Evolutionary conservation across 2,888 invertebrate species (phyloP).

Genomic region (Drosophila picticornis): DNA sequence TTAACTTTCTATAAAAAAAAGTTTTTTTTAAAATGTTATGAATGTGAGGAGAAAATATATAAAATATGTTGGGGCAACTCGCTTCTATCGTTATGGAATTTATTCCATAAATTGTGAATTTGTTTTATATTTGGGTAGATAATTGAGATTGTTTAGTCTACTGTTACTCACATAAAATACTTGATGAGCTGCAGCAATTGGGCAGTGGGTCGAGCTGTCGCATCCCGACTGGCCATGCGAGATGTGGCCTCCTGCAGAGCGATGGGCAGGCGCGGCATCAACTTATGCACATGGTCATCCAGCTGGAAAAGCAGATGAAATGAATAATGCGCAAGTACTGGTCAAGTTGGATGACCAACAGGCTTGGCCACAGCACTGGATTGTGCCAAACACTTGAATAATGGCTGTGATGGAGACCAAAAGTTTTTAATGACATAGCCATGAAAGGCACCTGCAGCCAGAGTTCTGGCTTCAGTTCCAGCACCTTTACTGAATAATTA

Average conservation of each 20-base stretch:
- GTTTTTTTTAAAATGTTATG: not conserved
- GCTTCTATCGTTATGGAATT: too few relatives aligned
- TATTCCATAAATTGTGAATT: not conserved
- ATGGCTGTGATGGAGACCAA: conserved; percentile 19
- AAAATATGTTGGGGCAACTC: not conserved
- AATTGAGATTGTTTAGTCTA: conserved; percentile 1
- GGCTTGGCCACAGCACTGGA: conserved; percentile 56
- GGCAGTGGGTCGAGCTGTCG: conserved; percentile 94
- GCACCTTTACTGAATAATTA: conserved; percentile 82
- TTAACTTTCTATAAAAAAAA: not conserved
- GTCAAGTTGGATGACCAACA: conserved; percentile 13
- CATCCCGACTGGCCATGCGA: conserved; percentile 93
- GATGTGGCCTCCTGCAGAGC: conserved; percentile 95
- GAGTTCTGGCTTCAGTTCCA: conserved; percentile 21
- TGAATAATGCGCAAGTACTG: conserved; percentile 3
- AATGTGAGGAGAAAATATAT: not conserved
- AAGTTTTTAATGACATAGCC: conserved; percentile 65
- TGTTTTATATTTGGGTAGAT: not conserved
- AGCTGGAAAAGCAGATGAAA: conserved; percentile 86
- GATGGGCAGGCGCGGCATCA: conserved; percentile 92
- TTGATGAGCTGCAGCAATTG: conserved; percentile 95
- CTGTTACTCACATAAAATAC: conserved; percentile 92
- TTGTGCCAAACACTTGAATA: conserved; percentile 51
- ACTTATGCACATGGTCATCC: conserved; percentile 91
- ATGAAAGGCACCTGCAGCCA: conserved; percentile 23